Evolutionary conservation across 2,113 vertebrate species (phyloP), one percentile per base, ranked within the genome.

Genomic region (Mola mola): DNA sequence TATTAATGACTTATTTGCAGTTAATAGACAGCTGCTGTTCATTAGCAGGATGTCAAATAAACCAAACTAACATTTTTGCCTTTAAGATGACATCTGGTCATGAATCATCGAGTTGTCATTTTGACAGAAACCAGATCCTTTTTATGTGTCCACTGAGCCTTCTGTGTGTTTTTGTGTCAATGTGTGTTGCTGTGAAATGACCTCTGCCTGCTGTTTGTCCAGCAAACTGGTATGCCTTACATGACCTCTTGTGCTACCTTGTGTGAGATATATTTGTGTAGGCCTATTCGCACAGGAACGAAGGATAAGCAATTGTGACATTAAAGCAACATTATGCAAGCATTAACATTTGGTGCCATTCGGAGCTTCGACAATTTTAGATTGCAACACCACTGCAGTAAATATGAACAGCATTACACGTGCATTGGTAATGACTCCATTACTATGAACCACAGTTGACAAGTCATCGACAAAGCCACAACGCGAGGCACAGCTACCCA

Each of bases 141-240:
- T 69, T 62, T 25, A 43, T 46, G 43, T 25, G 28, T 75, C 63
- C 58, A 74, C 17, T 49, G 44, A 75, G 36, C 47, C 56, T 49
- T 40, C 13, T 57, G 36, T 73, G 55, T 72, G 47, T 81, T 17
- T 66, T 36, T 61, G 24, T 26, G 15, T 50, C 57, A 46, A 58
- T 62, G 61, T 51, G 7, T 17, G 20, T 69, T 41, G 4, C 20
- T 20, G 17, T 62, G 20, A 63, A 34, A 46, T 34, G 21, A 72
- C 40, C 20, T 17, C 47, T 67, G 52, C 59, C 59, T 58, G 40
- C 46, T 57, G 34, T 72, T 71, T 66, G 46, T 79, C n/a, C 66
- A 75, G 19, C 49, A 78, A 75, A 79, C 68, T 73, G 36, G 51
- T 78, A 73, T 79, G 84, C 80, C 84, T 87, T 84, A 87, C 24